Evolutionary conservation across 1,140 invertebrate genomes (phyloP).

Genomic region (Danaus plexippus): DNA sequence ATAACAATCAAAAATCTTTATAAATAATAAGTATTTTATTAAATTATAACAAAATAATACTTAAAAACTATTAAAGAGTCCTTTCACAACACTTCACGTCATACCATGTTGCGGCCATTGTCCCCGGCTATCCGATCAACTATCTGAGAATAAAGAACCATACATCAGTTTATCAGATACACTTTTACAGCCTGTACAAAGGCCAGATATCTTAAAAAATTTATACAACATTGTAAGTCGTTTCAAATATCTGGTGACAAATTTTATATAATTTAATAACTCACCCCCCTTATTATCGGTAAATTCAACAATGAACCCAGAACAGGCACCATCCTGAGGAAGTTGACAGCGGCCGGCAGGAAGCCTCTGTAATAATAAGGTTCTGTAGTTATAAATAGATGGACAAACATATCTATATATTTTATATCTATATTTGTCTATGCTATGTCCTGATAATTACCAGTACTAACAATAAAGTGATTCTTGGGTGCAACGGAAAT

Average conservation of each 20-base stretch:
- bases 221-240: too few relatives aligned
- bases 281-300: constrained; percentile 77
- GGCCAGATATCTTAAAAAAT: too few relatives aligned
- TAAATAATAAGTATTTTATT: constrained; percentile 17
- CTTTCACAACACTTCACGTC: constrained; percentile 41
- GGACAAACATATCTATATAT: too few relatives aligned
- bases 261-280: constrained; percentile 21
- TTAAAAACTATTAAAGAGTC: constrained; percentile 17
- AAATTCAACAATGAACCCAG: constrained; percentile 82
- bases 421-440: too few relatives aligned
- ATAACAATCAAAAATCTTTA: constrained; percentile 7
- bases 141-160: constrained; percentile 39
- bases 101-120: constrained; percentile 66
- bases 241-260: too few relatives aligned
- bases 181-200: too few relatives aligned
- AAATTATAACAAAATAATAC: constrained; percentile 23
- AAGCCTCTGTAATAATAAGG: constrained; percentile 79
- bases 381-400: constrained; percentile 22
- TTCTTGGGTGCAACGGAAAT: too few relatives aligned
- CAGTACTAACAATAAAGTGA: too few relatives aligned
- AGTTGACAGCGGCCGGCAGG: constrained; percentile 91
- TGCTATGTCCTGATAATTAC: too few relatives aligned
- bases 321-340: constrained; percentile 84
- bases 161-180: too few relatives aligned
- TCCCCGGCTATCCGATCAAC: constrained; percentile 60